Percentiles rank a stretch among this genome's conserved stretches.
Evolutionary conservation across 2,888 invertebrate genomes (phyloP).

Genomic region (Danaus chrysippus): DNA sequence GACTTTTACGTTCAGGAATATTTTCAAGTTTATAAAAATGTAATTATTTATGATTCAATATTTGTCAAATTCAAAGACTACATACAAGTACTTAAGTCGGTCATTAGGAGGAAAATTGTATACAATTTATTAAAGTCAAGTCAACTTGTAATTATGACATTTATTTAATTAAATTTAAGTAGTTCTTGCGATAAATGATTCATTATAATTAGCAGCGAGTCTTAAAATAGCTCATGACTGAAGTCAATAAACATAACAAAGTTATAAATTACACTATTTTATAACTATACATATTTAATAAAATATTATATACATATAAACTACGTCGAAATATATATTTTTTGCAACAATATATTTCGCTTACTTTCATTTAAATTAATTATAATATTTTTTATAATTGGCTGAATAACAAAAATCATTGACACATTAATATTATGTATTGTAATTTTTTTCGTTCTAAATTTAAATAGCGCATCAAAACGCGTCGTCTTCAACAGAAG

Average conservation of each 20-base stretch:
- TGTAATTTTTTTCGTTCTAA: too few relatives aligned
- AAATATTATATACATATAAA: too few relatives aligned
- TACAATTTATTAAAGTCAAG: not conserved
- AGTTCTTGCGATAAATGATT: conserved; percentile 14
- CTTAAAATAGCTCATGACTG: conserved; percentile 15
- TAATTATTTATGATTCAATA: too few relatives aligned
- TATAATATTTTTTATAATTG: too few relatives aligned
- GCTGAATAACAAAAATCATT: too few relatives aligned
- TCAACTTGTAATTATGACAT: conserved; percentile 3
- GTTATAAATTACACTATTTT: not conserved
- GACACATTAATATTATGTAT: too few relatives aligned
- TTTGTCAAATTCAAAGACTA: not conserved
- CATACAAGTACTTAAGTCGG: not conserved
- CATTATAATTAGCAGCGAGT: conserved; percentile 17
- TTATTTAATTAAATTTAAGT: conserved; percentile 13
- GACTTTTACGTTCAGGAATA: too few relatives aligned
- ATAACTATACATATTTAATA: not conserved
- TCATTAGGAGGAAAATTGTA: conserved; percentile 15
- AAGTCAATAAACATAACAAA: not conserved
- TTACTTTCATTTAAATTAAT: too few relatives aligned
- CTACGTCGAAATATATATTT: too few relatives aligned
- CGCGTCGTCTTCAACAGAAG: not conserved
- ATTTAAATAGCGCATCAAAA: not conserved
- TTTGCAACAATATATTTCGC: too few relatives aligned
- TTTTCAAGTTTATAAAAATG: too few relatives aligned